Evolutionary conservation across 2,113 vertebrate species (phyloP).

Genomic region (Pyxicephalus adspersus): DNA sequence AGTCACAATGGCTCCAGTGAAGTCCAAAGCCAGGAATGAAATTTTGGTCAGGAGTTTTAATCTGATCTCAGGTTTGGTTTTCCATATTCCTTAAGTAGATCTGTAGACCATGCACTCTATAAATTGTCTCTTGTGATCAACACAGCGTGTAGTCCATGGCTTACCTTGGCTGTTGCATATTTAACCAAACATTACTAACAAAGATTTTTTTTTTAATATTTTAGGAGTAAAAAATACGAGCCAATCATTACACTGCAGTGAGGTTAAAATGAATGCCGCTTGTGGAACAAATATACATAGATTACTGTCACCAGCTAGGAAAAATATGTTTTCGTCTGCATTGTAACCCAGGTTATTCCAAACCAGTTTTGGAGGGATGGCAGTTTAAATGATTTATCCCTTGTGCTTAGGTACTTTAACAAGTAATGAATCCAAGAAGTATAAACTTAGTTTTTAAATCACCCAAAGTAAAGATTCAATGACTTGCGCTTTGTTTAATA

Average conservation of each 20-base stretch:
- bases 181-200: slow-evolving; percentile 12
- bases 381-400: slow-evolving; percentile 53
- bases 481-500: slow-evolving; percentile 44
- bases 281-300: slow-evolving; percentile 39
- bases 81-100: no score
- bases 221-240: neutral
- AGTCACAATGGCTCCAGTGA: no score
- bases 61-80: no score
- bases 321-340: slow-evolving; percentile 10
- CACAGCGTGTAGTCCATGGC: neutral
- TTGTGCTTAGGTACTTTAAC: slow-evolving; percentile 55
- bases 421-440: slow-evolving; percentile 53
- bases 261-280: slow-evolving; percentile 25
- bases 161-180: neutral
- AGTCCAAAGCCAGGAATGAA: no score
- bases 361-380: slow-evolving; percentile 58
- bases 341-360: slow-evolving; percentile 3
- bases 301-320: slow-evolving; percentile 47
- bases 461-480: slow-evolving; percentile 61
- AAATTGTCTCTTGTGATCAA: neutral
- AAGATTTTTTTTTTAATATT: neutral
- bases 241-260: neutral
- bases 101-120: no score
- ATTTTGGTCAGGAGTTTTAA: no score
- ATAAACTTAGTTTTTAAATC: slow-evolving; percentile 63